A percentile compares a stretch with the other conserved stretches of the same genome.
Conservation (phyloP, 2,797 vertebrate species). For the Melanotaenia boesemani region DNA sequence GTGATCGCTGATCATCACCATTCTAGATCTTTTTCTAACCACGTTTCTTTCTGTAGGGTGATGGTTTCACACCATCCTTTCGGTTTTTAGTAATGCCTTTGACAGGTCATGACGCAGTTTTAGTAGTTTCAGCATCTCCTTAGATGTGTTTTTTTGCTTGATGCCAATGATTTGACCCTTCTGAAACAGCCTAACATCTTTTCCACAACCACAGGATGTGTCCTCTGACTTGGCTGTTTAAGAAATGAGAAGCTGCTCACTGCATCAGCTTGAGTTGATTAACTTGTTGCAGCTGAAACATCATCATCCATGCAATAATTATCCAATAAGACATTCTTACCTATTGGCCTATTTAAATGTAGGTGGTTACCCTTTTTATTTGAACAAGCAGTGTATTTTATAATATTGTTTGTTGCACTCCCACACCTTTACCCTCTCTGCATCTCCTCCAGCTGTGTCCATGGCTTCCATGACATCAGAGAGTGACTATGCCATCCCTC, state of each 20-base stretch:
- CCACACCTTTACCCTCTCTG: background rate
- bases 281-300: background rate
- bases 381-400: background rate
- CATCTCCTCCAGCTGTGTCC: conserved; percentile 88
- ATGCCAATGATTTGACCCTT: background rate
- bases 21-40: too few relatives aligned
- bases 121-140: too few relatives aligned
- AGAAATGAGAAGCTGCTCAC: too few relatives aligned
- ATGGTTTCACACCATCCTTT: too few relatives aligned
- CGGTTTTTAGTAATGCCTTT: too few relatives aligned
- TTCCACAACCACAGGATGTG: background rate
- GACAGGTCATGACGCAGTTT: too few relatives aligned
- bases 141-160: background rate
- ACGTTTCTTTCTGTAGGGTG: too few relatives aligned
- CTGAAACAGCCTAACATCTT: background rate
- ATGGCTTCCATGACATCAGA: conserved; percentile 95
- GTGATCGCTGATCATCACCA: too few relatives aligned
- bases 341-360: background rate
- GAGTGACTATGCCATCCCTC: conserved; percentile 97
- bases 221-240: too few relatives aligned
- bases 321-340: background rate
- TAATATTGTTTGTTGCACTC: background rate
- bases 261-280: too few relatives aligned
- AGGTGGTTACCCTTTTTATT: background rate
- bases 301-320: background rate